Conservation (phyloP, 2,113 vertebrate genomes). For the Notarius lentiginosus region DNA sequence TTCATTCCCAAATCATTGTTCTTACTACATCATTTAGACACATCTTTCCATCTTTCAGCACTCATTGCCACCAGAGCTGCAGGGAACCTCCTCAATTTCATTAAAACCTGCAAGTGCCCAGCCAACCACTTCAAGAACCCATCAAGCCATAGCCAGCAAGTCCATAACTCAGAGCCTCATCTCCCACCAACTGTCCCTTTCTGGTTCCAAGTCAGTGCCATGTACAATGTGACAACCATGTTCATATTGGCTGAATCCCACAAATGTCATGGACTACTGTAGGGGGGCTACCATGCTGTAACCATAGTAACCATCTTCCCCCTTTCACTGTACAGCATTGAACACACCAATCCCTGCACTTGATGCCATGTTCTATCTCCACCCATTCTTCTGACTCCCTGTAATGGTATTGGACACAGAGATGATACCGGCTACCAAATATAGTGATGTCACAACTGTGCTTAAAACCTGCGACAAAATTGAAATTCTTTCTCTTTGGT, state of each 20-base stretch:
- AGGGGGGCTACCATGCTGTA: too few species aligned
- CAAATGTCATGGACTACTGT: too few species aligned
- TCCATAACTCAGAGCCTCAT: not conserved
- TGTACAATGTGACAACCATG: not conserved
- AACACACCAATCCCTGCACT: too few species aligned
- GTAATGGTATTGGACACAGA: too few species aligned
- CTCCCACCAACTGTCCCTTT: not conserved
- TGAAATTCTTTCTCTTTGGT: too few species aligned
- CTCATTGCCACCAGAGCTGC: not conserved
- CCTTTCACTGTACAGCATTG: too few species aligned
- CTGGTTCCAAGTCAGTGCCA: not conserved
- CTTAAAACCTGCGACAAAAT: too few species aligned
- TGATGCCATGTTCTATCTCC: too few species aligned
- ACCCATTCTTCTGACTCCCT: too few species aligned
- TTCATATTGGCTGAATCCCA: not conserved
- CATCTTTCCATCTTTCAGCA: not conserved
- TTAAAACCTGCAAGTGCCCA: not conserved
- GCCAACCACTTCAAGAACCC: not conserved
- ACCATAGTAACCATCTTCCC: too few species aligned
- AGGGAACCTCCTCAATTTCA: not conserved
- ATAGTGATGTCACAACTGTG: too few species aligned
- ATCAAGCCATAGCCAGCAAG: not conserved
- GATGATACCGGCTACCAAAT: too few species aligned
- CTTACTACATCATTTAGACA: not conserved
- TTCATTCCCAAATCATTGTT: not conserved